Evolutionary conservation across 2,888 invertebrate species (phyloP).

Genomic region (Anaspis maculata): DNA sequence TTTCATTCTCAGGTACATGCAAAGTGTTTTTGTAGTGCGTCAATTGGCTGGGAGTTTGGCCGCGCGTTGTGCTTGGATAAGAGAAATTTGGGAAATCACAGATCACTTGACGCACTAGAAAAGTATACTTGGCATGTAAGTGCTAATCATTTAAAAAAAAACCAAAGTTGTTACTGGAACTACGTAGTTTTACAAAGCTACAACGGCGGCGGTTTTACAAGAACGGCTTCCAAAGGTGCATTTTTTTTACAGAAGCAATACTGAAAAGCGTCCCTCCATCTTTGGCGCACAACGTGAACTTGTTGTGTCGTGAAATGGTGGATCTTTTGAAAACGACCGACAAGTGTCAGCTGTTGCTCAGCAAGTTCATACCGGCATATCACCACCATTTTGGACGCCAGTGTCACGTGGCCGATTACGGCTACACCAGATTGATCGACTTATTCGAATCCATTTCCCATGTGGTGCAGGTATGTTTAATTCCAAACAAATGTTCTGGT

Average conservation of each 20-base stretch:
- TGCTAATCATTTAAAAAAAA: too few relatives aligned
- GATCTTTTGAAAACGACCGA: conserved; percentile 77
- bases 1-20: too few relatives aligned
- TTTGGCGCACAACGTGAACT: conserved; percentile 62
- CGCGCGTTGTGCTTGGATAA: too few relatives aligned
- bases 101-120: too few relatives aligned
- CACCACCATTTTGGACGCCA: conserved; percentile 95
- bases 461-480: conserved; percentile 61
- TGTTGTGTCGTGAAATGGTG: conserved; percentile 80
- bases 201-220: too few relatives aligned
- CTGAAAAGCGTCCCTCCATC: conserved; percentile 54
- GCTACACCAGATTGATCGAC: conserved; percentile 88
- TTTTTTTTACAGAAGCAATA: conserved; percentile 26
- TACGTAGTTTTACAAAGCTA: too few relatives aligned
- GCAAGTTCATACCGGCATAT: conserved; percentile 88
- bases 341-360: conserved; percentile 72
- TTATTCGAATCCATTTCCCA: conserved; percentile 81
- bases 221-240: too few relatives aligned
- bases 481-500: neutral
- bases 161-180: too few relatives aligned
- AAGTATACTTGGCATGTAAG: too few relatives aligned
- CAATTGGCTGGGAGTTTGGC: too few relatives aligned
- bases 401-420: conserved; percentile 92
- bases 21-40: too few relatives aligned
- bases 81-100: too few relatives aligned